Evolutionary conservation across 2,797 vertebrate genomes (phyloP), one percentile per base, ranked within the genome.

Genomic region (Acanthurus tractus): DNA sequence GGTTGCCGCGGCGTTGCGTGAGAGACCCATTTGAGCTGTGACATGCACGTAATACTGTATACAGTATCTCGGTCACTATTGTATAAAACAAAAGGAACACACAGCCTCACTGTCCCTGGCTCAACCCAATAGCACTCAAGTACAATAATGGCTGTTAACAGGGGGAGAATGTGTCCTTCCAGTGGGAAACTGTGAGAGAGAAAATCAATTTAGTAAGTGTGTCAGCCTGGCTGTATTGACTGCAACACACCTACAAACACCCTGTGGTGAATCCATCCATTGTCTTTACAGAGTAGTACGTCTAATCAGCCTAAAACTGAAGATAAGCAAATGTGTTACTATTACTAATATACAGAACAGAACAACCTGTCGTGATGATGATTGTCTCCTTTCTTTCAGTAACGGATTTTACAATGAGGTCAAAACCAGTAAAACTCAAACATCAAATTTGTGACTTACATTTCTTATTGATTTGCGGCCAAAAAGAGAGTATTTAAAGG

Each of bases 171-270:
- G 22, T 57, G 59, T 84, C 53, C 70, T 61, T 88, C 62, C 65
- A 62, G 15, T 75, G 55, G 68, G 65, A 84, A 76, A 57, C 9
- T 10, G 36, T 8, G 42, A 36, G 70, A 80, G 78, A 63, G 68
- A 53, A 83, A 89, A 88, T 88, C 83, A 79, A 89, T 90, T 53
- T 6, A 49, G 82, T 81, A 57, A 81, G 71, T 84, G 81, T 81
- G 88, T 78, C 62, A 62, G 78, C 73, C 36, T 66, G 62, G 18
- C 63, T 72, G 38, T 79, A 90, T 88, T 74, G 84, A 92, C 64
- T 73, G 23, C 57, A 80, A 78, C 57, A 76, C 79, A 82, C 71
- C 71, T 63, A 55, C 45, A 34, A 76, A 58, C 70, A 78, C 52
- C 44, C 62, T 58, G 70, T 29, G 49, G 69, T 69, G 70, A 67